A percentile compares a stretch with the other conserved stretches of the same genome.
These are phyloP conservation scores for Himalopsyche anomala DNA, from an alignment of 2,888 invertebrate species.

Conservation along the genomic window DNA sequence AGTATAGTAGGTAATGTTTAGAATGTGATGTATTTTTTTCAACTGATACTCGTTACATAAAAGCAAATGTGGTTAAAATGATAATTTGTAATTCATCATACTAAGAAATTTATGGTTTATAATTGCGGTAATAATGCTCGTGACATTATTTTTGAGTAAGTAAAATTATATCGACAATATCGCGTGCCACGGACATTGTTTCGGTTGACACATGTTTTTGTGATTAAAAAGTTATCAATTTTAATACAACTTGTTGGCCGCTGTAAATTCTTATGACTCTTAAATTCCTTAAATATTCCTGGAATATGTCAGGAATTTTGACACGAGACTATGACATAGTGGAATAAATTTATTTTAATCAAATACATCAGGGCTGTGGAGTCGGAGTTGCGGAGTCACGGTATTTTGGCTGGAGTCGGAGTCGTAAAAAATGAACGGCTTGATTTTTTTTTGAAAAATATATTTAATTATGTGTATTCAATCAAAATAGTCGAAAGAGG, in stretches of 20 bases:
- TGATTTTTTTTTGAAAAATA: no score
- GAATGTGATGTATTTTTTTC: no score
- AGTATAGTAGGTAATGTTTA: no score
- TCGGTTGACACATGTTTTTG: slow-evolving; percentile 38
- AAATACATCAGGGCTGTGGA: no score
- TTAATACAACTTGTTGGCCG: not conserved
- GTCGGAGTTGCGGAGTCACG: no score
- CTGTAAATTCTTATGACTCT: not conserved
- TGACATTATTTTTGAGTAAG: slow-evolving; percentile 12
- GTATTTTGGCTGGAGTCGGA: no score
- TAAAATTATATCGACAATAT: slow-evolving; percentile 1
- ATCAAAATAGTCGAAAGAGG: no score
- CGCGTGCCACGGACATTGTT: not conserved
- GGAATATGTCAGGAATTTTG: not conserved
- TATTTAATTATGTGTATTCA: no score
- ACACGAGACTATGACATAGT: slow-evolving; percentile 6
- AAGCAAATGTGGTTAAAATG: not conserved
- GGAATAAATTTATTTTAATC: no score
- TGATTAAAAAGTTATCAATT: slow-evolving; percentile 40
- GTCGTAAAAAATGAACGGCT: no score
- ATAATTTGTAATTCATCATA: not conserved
- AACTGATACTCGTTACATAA: no score
- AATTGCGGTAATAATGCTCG: not conserved
- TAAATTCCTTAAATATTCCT: not conserved
- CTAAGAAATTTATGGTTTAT: not conserved